Percentiles rank a stretch among this genome's conserved stretches.
These are phyloP conservation scores for Drosophila sp. DNA, from an alignment of 1,140 invertebrate species.

Conservation along the genomic window DNA sequence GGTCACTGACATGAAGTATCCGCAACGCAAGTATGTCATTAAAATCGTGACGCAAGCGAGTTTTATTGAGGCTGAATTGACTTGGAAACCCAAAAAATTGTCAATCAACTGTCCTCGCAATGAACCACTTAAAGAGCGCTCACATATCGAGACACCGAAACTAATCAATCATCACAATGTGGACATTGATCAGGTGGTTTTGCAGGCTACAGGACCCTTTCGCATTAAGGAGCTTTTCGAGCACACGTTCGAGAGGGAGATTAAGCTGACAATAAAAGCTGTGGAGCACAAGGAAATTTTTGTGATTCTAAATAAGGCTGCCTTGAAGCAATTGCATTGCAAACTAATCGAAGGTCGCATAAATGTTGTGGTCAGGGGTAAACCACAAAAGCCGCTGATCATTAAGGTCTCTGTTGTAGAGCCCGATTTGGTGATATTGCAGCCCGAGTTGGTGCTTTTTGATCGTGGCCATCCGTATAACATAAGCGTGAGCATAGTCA, in stretches of 20 bases:
- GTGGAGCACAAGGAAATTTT: conserved; percentile 61
- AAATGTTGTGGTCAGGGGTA: conserved; percentile 32
- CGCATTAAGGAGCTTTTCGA: conserved; percentile 68
- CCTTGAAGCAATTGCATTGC: conserved; percentile 39
- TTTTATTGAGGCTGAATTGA: conserved; percentile 50
- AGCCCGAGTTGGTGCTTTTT: conserved; percentile 63
- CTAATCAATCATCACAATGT: conserved; percentile 41
- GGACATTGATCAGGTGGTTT: conserved; percentile 22
- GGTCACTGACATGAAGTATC: conserved; percentile 56
- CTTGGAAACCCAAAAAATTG: conserved; percentile 53
- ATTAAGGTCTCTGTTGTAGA: conserved; percentile 37
- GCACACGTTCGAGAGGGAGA: conserved; percentile 41
- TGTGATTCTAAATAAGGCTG: conserved; percentile 46
- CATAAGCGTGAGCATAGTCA: conserved; percentile 39
- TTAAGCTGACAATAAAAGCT: conserved; percentile 24
- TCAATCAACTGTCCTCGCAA: conserved; percentile 54
- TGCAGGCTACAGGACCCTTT: conserved; percentile 62
- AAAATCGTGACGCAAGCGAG: conserved; percentile 39
- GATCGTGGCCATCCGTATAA: conserved; percentile 38
- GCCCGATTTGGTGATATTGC: conserved; percentile 56
- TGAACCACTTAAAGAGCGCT: conserved; percentile 47
- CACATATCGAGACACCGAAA: conserved; percentile 32
- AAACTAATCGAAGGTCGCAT: conserved; percentile 57
- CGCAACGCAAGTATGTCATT: conserved; percentile 53
- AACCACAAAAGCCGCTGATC: conserved; percentile 32